A percentile compares a stretch with the other conserved stretches of the same genome.
Conservation (phyloP, 2,797 vertebrate genomes). For the Ciconia nigra region DNA sequence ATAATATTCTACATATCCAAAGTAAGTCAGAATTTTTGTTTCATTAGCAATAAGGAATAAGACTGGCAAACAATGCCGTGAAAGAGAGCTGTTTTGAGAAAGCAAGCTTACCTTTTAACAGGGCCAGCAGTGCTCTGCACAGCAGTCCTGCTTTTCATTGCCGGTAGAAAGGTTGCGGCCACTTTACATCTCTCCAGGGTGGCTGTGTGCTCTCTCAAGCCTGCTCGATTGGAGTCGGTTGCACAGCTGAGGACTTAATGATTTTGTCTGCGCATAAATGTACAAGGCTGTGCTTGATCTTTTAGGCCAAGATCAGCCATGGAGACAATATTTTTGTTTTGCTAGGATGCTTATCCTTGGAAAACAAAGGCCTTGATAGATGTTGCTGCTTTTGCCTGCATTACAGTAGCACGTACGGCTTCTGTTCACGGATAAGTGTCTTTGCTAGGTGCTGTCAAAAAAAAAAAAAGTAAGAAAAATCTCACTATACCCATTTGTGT, state of each 20-base stretch:
- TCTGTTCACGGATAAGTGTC: rapidly evolving
- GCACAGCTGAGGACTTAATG: not conserved
- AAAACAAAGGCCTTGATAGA: not conserved
- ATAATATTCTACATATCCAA: rapidly evolving
- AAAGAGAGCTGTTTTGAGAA: not conserved
- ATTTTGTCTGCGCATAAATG: not conserved
- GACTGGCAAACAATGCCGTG: not conserved
- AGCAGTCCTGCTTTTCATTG: not conserved
- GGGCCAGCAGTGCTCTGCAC: not conserved
- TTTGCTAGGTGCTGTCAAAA: not conserved
- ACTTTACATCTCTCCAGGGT: not conserved
- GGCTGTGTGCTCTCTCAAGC: not conserved
- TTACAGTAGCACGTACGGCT: not conserved
- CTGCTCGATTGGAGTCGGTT: not conserved
- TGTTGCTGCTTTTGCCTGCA: not conserved
- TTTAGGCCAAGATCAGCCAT: not conserved
- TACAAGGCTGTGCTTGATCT: not conserved
- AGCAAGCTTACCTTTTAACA: not conserved
- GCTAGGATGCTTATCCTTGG: not conserved
- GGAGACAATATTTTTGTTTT: not conserved
- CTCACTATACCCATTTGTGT: not conserved
- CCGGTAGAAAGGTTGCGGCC: not conserved
- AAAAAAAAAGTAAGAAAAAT: not conserved
- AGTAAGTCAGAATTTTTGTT: not conserved
- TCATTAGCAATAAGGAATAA: not conserved